phyloP scores from a whole-genome alignment of 35 echinoderm and acorn worm species.

The Anneissia japonica region DNA sequence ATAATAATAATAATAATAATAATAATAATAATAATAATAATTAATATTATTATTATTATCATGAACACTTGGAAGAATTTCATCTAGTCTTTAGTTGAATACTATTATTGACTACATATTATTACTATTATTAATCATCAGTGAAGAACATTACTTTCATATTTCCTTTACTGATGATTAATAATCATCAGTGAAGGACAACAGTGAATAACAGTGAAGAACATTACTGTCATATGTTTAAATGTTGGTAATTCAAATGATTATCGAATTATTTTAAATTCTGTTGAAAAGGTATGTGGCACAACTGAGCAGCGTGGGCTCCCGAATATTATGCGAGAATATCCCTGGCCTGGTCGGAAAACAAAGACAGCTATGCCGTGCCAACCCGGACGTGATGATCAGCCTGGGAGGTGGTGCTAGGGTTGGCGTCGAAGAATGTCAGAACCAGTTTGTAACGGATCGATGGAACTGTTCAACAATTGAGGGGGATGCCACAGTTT shows the following conservation, averaged over 20 bases:
- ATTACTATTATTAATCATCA: no score
- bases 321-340: constrained; percentile 78
- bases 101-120: no score
- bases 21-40: no score
- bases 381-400: constrained; percentile 82
- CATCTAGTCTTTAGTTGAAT: no score
- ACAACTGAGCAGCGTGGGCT: constrained; percentile 70
- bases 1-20: no score
- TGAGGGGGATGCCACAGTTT: constrained; percentile 78
- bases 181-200: no score
- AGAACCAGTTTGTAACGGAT: constrained; percentile 62
- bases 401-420: constrained; percentile 74
- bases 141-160: no score
- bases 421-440: constrained; percentile 76
- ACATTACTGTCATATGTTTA: background rate
- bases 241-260: background rate
- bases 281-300: constrained; percentile 63
- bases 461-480: constrained; percentile 91
- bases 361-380: constrained; percentile 77
- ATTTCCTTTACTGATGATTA: no score
- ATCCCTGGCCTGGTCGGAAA: constrained; percentile 80
- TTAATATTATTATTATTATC: no score
- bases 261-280: background rate
- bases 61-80: no score
- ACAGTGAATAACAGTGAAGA: background rate